Conservation (phyloP, 37 sponge, comb jelly and placozoan species). For the Tethya wilhelma region DNA sequence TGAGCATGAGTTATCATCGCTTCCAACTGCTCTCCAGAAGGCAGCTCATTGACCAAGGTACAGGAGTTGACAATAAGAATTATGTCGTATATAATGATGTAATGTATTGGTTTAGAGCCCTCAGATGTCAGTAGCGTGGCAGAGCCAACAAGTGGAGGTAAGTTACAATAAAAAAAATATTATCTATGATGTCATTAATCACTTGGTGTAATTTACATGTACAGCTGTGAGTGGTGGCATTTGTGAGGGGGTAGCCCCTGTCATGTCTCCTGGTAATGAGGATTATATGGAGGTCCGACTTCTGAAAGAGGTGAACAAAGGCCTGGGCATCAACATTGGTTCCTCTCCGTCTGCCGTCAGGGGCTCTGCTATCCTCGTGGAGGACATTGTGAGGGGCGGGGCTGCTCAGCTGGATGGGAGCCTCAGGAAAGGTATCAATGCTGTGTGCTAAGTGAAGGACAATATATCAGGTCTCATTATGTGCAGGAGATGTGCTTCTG, state of each 20-base stretch:
- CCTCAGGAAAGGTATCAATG: neutral
- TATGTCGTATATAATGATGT: too few relatives aligned
- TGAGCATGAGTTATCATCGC: constrained; percentile 18
- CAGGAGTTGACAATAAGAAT: too few relatives aligned
- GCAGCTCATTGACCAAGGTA: neutral
- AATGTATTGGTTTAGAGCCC: too few relatives aligned
- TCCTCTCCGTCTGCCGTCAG: neutral
- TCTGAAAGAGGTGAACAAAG: neutral
- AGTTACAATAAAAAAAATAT: too few relatives aligned
- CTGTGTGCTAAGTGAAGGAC: neutral
- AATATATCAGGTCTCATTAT: neutral
- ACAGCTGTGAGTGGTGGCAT: too few relatives aligned
- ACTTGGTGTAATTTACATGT: too few relatives aligned
- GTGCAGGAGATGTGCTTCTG: constrained; percentile 18
- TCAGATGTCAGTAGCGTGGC: too few relatives aligned
- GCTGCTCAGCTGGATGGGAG: neutral
- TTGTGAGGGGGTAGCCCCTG: too few relatives aligned
- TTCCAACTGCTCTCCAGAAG: constrained; percentile 17
- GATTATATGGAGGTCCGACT: neutral
- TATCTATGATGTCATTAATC: too few relatives aligned
- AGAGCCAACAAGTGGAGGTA: too few relatives aligned
- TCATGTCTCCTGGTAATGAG: too few relatives aligned
- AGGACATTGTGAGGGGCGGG: neutral
- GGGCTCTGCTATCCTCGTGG: neutral
- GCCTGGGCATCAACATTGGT: constrained; percentile 2